These are phyloP conservation scores for Asbolus verrucosus DNA, from an alignment of 1,140 invertebrate species.

Conservation along the genomic window DNA sequence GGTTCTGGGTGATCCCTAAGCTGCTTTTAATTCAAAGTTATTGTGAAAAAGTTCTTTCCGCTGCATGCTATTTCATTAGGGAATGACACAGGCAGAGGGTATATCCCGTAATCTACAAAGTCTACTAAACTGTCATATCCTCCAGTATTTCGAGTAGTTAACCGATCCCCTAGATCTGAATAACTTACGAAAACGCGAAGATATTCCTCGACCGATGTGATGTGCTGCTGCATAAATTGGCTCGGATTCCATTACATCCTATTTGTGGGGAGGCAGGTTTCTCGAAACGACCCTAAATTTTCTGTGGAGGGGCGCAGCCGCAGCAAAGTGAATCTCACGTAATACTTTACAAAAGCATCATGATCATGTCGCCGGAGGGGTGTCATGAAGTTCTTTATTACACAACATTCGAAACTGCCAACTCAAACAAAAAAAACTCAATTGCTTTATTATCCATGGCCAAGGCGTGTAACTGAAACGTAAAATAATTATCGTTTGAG, in stretches of 20 bases:
- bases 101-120: neutral
- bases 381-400: no score
- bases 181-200: slow-evolving; percentile 36
- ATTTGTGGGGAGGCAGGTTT: slow-evolving; percentile 40
- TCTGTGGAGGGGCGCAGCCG: slow-evolving; percentile 7
- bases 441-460: no score
- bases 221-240: slow-evolving; percentile 43
- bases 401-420: no score
- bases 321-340: slow-evolving; percentile 34
- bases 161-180: slow-evolving; percentile 31
- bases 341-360: no score
- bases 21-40: neutral
- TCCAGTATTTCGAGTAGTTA: slow-evolving; percentile 18
- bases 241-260: slow-evolving; percentile 41
- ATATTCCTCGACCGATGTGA: slow-evolving; percentile 33
- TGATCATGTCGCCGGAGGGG: no score
- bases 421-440: no score
- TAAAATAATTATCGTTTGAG: no score
- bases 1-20: no score
- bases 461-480: no score
- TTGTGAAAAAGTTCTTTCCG: neutral
- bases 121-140: slow-evolving; percentile 31
- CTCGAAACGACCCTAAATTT: slow-evolving; percentile 41
- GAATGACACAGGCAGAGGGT: neutral
- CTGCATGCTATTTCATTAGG: slow-evolving; percentile 7